Percentiles rank a stretch among this genome's conserved stretches.
Evolutionary conservation across 2,797 vertebrate species (phyloP).

Genomic region (Crenichthys baileyi): DNA sequence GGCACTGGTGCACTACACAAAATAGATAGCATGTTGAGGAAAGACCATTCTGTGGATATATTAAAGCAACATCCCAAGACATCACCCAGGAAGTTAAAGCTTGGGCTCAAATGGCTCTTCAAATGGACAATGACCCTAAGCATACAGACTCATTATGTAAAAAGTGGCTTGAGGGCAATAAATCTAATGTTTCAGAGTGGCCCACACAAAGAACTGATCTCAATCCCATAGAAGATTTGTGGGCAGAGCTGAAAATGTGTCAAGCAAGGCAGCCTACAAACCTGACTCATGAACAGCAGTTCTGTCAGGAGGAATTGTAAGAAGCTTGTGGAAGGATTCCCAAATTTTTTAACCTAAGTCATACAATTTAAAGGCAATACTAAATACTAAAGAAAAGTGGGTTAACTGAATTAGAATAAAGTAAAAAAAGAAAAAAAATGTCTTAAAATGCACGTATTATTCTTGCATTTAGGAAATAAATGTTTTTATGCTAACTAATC

Average conservation of each 20-base stretch:
- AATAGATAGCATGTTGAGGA: background rate
- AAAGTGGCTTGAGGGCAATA: background rate
- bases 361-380: background rate
- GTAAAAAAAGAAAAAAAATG: background rate
- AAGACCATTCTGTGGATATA: background rate
- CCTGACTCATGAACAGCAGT: background rate
- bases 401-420: background rate
- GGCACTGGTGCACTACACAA: background rate
- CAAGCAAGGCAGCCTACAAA: background rate
- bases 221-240: background rate
- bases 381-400: background rate
- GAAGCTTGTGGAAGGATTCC: background rate
- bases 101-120: too few relatives aligned
- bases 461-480: background rate
- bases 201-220: background rate
- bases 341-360: too few relatives aligned
- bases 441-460: background rate
- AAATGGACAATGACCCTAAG: background rate
- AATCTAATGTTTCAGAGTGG: background rate
- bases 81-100: background rate
- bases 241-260: background rate
- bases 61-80: background rate
- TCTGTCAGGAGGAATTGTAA: background rate
- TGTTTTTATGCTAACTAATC: background rate
- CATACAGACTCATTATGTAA: background rate